These are phyloP conservation scores for Seira ritae DNA, from an alignment of 2,888 invertebrate genomes.

Conservation along the genomic window DNA sequence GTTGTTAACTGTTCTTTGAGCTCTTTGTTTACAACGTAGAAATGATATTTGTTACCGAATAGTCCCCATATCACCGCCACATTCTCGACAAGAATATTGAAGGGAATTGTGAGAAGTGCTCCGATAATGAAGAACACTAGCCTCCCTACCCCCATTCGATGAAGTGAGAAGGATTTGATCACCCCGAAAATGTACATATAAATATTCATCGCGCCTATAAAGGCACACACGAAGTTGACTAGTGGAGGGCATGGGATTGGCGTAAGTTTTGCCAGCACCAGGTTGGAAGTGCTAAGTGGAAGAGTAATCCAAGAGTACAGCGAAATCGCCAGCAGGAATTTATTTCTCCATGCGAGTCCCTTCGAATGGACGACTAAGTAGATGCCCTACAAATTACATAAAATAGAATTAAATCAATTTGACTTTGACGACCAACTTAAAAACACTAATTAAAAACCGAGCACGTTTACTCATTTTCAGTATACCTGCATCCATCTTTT, in stretches of 20 bases:
- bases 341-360: constrained; percentile 86
- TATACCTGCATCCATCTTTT: constrained; percentile 90
- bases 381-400: constrained; percentile 82
- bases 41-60: constrained; percentile 95
- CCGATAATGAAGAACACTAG: constrained; percentile 89
- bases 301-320: constrained; percentile 98
- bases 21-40: constrained; percentile 97
- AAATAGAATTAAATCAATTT: neutral
- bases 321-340: constrained; percentile 88
- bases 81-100: constrained; percentile 96
- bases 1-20: constrained; percentile 76
- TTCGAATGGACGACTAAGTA: constrained; percentile 91
- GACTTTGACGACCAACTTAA: neutral
- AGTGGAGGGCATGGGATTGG: constrained; percentile 91
- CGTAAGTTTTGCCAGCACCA: constrained; percentile 88
- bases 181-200: constrained; percentile 99
- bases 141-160: constrained; percentile 87
- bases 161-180: constrained; percentile 94
- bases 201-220: constrained; percentile 94
- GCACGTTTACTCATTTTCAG: neutral
- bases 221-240: constrained; percentile 91
- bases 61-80: constrained; percentile 96
- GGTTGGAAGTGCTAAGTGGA: constrained; percentile 93
- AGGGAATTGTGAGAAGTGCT: constrained; percentile 92
- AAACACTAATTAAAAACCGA: neutral